Conservation (phyloP, 64 coral and sea anemone genomes). For the Dendrophyllia cribrosa region DNA sequence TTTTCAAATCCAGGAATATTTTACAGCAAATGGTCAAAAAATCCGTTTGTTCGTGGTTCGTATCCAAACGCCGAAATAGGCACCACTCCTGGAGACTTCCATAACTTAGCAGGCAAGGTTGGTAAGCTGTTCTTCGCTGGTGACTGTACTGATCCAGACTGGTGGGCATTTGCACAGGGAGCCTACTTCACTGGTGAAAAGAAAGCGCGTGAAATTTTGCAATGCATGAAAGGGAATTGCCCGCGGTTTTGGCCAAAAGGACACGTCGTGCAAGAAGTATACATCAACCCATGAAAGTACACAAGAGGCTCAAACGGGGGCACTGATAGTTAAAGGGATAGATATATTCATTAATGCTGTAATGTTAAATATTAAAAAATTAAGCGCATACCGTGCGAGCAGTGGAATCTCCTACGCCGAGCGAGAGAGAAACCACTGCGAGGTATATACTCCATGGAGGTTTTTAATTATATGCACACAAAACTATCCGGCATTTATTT, state of each 20-base stretch:
- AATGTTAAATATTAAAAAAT: no score
- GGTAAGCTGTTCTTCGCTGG: constrained; percentile 59
- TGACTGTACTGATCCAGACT: constrained; percentile 8
- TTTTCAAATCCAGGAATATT: constrained; percentile 37
- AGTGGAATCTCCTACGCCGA: no score
- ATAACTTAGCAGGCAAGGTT: constrained; percentile 59
- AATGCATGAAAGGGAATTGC: constrained; percentile 47
- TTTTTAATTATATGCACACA: no score
- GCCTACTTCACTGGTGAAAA: constrained; percentile 30
- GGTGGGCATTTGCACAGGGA: constrained; percentile 47
- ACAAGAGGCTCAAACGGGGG: no score
- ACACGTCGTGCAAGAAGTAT: constrained; percentile 39
- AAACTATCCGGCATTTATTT: no score
- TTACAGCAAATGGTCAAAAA: constrained; percentile 69
- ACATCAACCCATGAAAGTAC: neutral
- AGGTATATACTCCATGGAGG: no score
- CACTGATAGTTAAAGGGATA: no score
- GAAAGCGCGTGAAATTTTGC: constrained; percentile 31
- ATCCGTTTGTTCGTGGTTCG: constrained; percentile 44
- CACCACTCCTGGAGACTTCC: constrained; percentile 39
- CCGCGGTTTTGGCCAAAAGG: constrained; percentile 33
- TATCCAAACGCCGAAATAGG: constrained; percentile 49
- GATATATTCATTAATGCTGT: no score
- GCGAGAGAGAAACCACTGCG: no score
- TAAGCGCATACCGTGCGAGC: no score